Conservation (phyloP, 1,140 invertebrate genomes). For the Bombus waltoni region DNA sequence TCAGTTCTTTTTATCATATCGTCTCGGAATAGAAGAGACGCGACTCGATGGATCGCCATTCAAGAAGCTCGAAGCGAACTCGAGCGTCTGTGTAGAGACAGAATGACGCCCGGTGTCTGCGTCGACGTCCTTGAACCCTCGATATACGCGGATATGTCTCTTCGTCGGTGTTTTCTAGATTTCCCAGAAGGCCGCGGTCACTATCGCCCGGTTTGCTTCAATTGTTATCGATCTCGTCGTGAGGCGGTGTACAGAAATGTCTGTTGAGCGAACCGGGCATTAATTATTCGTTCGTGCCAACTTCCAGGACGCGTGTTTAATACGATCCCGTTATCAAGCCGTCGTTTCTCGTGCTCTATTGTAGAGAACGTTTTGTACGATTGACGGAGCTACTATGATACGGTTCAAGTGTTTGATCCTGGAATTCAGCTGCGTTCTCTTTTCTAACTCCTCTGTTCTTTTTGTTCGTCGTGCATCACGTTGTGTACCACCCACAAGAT, state of each 20-base stretch:
- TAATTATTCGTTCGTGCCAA: slow-evolving; percentile 23
- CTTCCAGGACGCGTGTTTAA: not conserved
- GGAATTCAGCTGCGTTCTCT: not conserved
- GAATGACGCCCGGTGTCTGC: slow-evolving; percentile 55
- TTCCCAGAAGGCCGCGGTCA: slow-evolving; percentile 73
- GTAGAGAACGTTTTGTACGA: too few relatives aligned
- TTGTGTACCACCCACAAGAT: too few relatives aligned
- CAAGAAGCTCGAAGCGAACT: not conserved
- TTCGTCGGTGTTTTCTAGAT: slow-evolving; percentile 66
- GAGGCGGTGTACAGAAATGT: slow-evolving; percentile 1
- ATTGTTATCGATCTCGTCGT: slow-evolving; percentile 66
- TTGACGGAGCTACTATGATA: not conserved
- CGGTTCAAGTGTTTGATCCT: not conserved
- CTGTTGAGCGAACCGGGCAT: not conserved
- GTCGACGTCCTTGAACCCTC: slow-evolving; percentile 75
- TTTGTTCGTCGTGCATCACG: too few relatives aligned
- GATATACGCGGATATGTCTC: slow-evolving; percentile 38
- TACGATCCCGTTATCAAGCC: not conserved
- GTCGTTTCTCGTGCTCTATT: not conserved
- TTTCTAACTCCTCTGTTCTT: not conserved
- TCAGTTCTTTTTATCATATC: too few relatives aligned
- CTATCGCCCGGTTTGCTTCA: slow-evolving; percentile 54
- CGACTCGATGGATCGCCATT: not conserved
- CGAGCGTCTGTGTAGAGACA: slow-evolving; percentile 36
- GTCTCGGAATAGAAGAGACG: too few relatives aligned